Conservation (phyloP, 2,797 vertebrate species). For the Antrozous pallidus region DNA sequence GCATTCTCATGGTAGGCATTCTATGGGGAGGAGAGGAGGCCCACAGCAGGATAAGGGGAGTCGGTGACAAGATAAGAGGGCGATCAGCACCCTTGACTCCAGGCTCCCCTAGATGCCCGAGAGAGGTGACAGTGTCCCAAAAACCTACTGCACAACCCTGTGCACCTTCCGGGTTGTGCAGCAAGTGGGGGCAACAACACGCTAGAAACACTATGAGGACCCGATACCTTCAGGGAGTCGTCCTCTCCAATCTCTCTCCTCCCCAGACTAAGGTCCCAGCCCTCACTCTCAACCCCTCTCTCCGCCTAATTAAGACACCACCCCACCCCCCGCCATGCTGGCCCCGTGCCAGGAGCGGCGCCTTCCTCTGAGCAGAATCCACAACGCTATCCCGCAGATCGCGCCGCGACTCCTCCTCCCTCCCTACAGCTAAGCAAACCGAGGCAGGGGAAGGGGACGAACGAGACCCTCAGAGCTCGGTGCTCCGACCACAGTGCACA, state of each 20-base stretch:
- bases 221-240: too few species aligned
- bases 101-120: not conserved
- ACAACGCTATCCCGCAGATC: not conserved
- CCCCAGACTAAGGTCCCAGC: not conserved
- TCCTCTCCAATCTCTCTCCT: not conserved
- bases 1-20: not conserved
- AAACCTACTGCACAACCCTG: too few species aligned
- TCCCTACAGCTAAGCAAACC: conserved; percentile 25
- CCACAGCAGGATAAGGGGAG: rapidly evolving
- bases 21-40: rapidly evolving
- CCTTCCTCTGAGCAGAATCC: not conserved
- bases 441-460: not conserved
- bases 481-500: not conserved
- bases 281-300: not conserved
- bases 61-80: rapidly evolving
- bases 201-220: not conserved
- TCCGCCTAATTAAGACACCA: not conserved
- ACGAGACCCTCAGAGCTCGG: not conserved
- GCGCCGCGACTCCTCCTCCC: not conserved
- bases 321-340: not conserved
- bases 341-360: not conserved
- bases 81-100: not conserved
- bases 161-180: not conserved
- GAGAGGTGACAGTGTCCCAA: not conserved
- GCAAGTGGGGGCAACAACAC: not conserved